These are phyloP conservation scores for Ageneiosus marmoratus DNA, from an alignment of 2,113 vertebrate species.

Conservation along the genomic window DNA sequence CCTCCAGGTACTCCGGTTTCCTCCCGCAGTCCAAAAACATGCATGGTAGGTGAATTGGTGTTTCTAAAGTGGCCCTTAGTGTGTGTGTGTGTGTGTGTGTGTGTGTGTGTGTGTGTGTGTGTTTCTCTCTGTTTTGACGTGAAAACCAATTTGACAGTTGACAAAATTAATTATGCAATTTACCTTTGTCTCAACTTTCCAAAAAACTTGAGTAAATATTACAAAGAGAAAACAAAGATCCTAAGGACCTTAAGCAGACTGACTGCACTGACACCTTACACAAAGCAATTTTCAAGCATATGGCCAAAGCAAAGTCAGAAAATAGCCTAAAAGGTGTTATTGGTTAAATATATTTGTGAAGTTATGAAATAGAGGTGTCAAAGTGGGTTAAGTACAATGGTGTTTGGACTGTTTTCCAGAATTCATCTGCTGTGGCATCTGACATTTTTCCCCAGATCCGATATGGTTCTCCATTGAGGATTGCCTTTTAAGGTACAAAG, in stretches of 20 bases:
- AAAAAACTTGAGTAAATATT: not conserved
- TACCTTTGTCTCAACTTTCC: too few relatives aligned
- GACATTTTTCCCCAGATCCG: not conserved
- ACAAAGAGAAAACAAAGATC: not conserved
- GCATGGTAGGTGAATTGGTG: too few relatives aligned
- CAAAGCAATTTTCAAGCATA: not conserved
- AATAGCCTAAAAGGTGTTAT: not conserved
- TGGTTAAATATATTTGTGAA: not conserved
- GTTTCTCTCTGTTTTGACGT: not conserved
- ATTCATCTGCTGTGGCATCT: not conserved
- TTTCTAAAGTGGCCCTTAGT: too few relatives aligned
- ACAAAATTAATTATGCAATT: not conserved
- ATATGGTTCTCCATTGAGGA: not conserved
- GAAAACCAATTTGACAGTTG: not conserved
- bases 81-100: too few relatives aligned
- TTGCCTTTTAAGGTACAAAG: not conserved
- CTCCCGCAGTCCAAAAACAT: too few relatives aligned
- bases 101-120: too few relatives aligned
- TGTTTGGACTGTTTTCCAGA: not conserved
- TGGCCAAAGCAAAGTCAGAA: not conserved
- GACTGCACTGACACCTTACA: not conserved
- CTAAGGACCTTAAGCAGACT: not conserved
- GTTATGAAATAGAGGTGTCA: not conserved
- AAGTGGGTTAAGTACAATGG: not conserved
- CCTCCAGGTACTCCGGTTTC: too few relatives aligned